A percentile compares a stretch with the other conserved stretches of the same genome.
Conservation (phyloP, 1,140 invertebrate genomes). For the Nephotettix cincticeps region DNA sequence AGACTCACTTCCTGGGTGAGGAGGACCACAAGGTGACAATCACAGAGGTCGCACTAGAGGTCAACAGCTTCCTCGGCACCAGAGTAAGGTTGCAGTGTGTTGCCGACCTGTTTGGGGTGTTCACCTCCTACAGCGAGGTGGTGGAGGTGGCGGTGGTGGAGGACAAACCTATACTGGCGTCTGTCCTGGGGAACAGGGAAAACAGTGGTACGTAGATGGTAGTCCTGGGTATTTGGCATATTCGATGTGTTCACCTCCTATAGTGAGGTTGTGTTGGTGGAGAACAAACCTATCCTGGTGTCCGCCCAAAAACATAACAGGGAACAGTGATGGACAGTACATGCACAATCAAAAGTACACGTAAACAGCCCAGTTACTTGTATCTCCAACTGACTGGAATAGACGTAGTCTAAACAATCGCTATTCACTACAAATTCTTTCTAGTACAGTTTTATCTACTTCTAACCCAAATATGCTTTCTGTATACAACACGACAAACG, state of each 20-base stretch:
- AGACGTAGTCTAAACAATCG: too few relatives aligned
- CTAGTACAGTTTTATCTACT: too few relatives aligned
- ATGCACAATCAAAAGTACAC: too few relatives aligned
- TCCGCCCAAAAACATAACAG: too few relatives aligned
- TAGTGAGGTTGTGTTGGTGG: conserved; percentile 51
- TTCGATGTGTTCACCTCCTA: conserved; percentile 46
- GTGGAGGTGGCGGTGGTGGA: conserved; percentile 51
- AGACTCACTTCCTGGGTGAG: neutral
- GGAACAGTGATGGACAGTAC: too few relatives aligned
- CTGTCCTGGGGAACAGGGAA: conserved; percentile 63
- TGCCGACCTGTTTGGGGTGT: conserved; percentile 60
- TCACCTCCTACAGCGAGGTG: conserved; percentile 52
- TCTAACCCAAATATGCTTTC: too few relatives aligned
- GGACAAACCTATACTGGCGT: conserved; percentile 62
- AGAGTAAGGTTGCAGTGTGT: conserved; percentile 60
- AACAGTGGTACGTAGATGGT: conserved; percentile 40
- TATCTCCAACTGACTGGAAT: too few relatives aligned
- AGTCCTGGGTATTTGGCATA: too few relatives aligned
- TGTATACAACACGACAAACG: too few relatives aligned
- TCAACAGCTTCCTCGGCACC: conserved; percentile 59
- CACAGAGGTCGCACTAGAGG: conserved; percentile 55
- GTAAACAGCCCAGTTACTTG: too few relatives aligned
- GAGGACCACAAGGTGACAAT: conserved; percentile 37
- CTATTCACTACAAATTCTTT: too few relatives aligned
- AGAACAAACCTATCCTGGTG: conserved; percentile 62